Evolutionary conservation across 2,113 vertebrate genomes (phyloP).

Genomic region (Haemorhous mexicanus): DNA sequence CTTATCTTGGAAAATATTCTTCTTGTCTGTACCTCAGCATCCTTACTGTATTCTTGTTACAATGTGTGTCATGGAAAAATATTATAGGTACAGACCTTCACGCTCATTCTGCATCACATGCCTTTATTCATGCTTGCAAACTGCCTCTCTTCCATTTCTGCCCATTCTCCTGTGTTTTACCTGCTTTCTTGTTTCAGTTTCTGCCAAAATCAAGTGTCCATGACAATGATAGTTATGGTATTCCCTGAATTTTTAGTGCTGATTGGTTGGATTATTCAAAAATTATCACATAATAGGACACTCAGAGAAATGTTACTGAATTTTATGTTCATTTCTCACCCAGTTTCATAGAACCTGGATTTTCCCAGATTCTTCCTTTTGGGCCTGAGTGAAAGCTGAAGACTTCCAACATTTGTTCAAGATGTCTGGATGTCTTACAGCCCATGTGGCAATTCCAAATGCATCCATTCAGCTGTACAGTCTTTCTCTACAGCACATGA

Average conservation of each 20-base stretch:
- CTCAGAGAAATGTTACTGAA: background rate
- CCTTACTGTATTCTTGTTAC: background rate
- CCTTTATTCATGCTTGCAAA: background rate
- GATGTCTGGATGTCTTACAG: background rate
- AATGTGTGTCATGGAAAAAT: background rate
- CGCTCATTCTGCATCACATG: fast-evolving
- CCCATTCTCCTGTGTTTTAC: background rate
- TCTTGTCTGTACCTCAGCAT: background rate
- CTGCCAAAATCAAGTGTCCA: background rate
- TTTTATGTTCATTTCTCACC: background rate
- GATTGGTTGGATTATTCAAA: background rate
- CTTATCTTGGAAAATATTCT: background rate
- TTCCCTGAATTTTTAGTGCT: background rate
- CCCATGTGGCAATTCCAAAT: background rate
- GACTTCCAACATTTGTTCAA: background rate
- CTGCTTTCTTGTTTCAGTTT: background rate
- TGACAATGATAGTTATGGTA: background rate
- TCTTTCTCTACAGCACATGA: background rate
- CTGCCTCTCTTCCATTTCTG: background rate
- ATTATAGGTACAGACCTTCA: background rate
- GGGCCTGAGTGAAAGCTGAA: background rate
- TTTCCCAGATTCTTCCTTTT: background rate
- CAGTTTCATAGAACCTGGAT: background rate
- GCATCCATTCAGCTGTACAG: background rate
- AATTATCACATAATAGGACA: background rate